Evolutionary conservation across 64 coral and sea anemone species (phyloP).

Genomic region (Hydrozoanthus tunicans): DNA sequence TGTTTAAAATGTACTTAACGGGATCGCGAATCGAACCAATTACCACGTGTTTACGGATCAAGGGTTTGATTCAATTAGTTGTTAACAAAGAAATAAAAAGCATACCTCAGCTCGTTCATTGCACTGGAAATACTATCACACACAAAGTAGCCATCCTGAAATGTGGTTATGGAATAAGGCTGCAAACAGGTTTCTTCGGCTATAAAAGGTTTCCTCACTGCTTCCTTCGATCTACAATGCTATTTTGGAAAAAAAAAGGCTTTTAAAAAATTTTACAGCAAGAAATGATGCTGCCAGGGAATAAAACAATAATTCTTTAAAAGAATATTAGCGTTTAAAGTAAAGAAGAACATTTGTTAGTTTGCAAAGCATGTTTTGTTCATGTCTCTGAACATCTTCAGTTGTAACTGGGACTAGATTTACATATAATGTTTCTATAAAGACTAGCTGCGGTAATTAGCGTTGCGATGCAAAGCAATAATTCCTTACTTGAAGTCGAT

Average conservation of each 20-base stretch:
- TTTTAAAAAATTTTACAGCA: background rate
- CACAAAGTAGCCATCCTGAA: conserved; percentile 14
- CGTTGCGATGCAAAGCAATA: too few relatives aligned
- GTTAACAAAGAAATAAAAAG: background rate
- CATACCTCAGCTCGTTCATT: conserved; percentile 42
- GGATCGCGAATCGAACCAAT: too few relatives aligned
- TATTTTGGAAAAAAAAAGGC: background rate
- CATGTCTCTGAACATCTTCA: too few relatives aligned
- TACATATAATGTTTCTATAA: too few relatives aligned
- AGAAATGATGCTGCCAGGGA: background rate
- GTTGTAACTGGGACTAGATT: too few relatives aligned
- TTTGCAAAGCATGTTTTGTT: too few relatives aligned
- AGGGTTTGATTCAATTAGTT: too few relatives aligned
- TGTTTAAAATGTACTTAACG: too few relatives aligned
- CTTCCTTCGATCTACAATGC: conserved; percentile 15
- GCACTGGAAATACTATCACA: conserved; percentile 34
- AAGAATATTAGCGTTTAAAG: background rate
- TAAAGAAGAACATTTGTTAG: background rate
- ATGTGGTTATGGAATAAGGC: conserved; percentile 29
- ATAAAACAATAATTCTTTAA: background rate
- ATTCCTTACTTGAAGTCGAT: too few relatives aligned
- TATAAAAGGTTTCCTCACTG: conserved; percentile 1
- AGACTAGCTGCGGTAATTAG: too few relatives aligned
- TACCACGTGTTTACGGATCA: too few relatives aligned
- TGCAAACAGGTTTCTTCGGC: conserved; percentile 9